Conservation (phyloP, 2,797 vertebrate genomes). For the Tapera naevia region DNA sequence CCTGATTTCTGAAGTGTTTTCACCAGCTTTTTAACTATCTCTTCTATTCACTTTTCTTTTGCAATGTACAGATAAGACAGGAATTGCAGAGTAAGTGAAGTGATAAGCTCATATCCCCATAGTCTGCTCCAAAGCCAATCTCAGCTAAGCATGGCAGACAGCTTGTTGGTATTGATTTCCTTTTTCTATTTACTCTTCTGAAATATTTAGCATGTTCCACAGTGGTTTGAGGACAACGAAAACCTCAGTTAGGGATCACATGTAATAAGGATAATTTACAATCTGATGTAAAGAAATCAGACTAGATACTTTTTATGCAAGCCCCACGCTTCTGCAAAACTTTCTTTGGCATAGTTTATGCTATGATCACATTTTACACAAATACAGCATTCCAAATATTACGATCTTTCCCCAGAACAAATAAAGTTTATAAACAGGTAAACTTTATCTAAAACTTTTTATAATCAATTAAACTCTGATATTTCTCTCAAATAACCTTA, state of each 20-base stretch:
- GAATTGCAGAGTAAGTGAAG: neutral
- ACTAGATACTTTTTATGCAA: neutral
- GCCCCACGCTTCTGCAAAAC: neutral
- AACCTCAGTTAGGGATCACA: neutral
- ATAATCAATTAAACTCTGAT: neutral
- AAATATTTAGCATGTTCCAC: conserved; percentile 15
- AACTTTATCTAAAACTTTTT: neutral
- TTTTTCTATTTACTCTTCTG: neutral
- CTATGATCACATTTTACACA: neutral
- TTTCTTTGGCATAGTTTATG: neutral
- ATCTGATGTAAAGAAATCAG: neutral
- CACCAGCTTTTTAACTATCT: neutral
- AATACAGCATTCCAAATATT: neutral
- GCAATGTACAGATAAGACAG: neutral
- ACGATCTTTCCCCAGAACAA: neutral
- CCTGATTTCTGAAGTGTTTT: neutral
- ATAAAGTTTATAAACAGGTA: too few species aligned
- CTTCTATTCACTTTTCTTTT: neutral
- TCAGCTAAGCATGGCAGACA: neutral
- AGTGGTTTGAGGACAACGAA: neutral
- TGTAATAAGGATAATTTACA: neutral
- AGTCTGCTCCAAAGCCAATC: neutral
- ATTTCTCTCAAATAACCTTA: neutral
- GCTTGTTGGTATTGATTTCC: neutral
- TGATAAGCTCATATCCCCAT: neutral